Conservation (phyloP, 2,113 vertebrate genomes). For the Dolichotis patagonum region DNA sequence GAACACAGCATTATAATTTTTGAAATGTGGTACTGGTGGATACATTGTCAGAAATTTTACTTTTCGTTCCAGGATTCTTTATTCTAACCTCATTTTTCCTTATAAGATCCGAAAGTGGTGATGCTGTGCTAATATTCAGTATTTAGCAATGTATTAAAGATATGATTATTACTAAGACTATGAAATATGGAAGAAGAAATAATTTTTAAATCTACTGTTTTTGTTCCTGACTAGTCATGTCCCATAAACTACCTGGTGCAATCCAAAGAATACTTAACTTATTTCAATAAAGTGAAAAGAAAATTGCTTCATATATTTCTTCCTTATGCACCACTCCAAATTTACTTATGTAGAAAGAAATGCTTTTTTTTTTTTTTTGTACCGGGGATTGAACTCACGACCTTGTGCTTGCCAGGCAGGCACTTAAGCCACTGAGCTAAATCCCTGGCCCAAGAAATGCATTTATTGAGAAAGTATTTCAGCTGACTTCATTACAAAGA, state of each 20-base stretch:
- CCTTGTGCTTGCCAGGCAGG: no score
- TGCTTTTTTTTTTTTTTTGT: no score
- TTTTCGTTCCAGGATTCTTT: background rate
- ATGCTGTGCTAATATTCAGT: background rate
- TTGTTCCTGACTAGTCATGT: background rate
- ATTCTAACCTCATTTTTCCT: background rate
- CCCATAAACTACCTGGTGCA: background rate
- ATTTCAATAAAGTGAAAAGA: conserved; percentile 21
- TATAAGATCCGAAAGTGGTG: background rate
- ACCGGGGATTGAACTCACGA: no score
- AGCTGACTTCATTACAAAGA: conserved; percentile 46
- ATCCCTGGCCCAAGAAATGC: no score
- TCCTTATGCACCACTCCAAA: background rate
- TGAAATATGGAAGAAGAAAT: background rate
- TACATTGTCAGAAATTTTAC: background rate
- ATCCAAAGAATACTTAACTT: background rate
- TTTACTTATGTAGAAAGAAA: conserved; percentile 15
- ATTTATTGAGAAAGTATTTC: background rate
- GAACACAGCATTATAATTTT: background rate
- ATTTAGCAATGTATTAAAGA: background rate
- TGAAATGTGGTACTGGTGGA: background rate
- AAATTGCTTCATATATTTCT: background rate
- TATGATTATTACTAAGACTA: background rate
- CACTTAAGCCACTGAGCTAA: no score
- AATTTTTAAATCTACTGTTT: background rate